Evolutionary conservation across 2,797 vertebrate species (phyloP).

Genomic region (Epinephelus malabaricus): DNA sequence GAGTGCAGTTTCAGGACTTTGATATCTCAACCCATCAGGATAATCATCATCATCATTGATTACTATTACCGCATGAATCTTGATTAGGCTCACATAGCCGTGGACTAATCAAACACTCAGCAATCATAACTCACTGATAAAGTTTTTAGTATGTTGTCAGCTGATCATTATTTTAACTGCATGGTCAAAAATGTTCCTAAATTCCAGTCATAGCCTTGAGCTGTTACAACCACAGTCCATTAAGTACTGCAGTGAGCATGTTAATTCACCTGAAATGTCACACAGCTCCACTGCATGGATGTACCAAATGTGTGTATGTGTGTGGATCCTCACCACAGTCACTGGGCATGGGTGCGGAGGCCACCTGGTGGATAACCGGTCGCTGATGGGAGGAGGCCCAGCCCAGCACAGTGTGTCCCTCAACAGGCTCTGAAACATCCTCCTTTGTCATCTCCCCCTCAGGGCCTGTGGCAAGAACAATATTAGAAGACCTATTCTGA

Average conservation of each 20-base stretch:
- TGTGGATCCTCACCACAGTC: slow-evolving; percentile 90
- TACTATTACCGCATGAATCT: background rate
- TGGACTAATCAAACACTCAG: slow-evolving; percentile 9
- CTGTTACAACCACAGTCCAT: background rate
- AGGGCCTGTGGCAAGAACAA: slow-evolving; percentile 68
- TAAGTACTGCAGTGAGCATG: background rate
- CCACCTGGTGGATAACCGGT: slow-evolving; percentile 92
- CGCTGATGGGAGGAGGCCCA: slow-evolving; percentile 80
- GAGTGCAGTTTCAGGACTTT: background rate
- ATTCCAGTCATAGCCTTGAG: background rate
- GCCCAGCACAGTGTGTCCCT: slow-evolving; percentile 85
- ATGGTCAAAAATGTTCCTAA: background rate
- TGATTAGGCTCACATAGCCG: background rate
- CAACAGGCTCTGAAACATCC: slow-evolving; percentile 88
- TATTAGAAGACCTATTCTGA: slow-evolving; percentile 69
- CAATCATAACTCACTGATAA: background rate
- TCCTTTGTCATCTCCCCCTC: slow-evolving; percentile 96
- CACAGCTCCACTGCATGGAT: slow-evolving; percentile 2
- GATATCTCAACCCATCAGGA: background rate
- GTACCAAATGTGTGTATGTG: background rate
- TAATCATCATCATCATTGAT: slow-evolving; percentile 5
- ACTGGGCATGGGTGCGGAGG: slow-evolving; percentile 95
- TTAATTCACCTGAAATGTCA: slow-evolving; percentile 27
- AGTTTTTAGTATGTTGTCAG: background rate
- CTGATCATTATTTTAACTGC: slow-evolving; percentile 2